Conservation (phyloP, 2,113 vertebrate species). For the Odontophorus gujanensis region DNA sequence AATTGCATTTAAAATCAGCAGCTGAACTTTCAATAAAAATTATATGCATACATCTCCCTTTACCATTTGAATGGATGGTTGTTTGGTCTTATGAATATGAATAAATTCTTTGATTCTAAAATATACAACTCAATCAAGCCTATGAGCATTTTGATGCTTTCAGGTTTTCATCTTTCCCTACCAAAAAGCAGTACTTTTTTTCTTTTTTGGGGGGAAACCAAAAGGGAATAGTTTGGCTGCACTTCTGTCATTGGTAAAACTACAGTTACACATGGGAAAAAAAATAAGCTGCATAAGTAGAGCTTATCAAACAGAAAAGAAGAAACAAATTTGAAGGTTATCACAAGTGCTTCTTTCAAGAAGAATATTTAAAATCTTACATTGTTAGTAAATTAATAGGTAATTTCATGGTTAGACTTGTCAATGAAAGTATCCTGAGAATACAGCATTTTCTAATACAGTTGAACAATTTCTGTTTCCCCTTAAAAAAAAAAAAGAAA, state of each 20-base stretch:
- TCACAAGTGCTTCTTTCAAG: not conserved
- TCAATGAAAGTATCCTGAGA: not conserved
- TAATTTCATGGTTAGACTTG: not conserved
- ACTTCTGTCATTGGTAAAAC: not conserved
- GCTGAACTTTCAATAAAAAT: not conserved
- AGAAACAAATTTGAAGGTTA: not conserved
- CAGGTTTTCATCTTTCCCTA: not conserved
- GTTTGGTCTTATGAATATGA: not conserved
- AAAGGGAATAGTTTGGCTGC: conserved; percentile 1
- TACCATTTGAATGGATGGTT: not conserved
- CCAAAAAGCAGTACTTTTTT: not conserved
- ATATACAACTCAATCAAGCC: not conserved
- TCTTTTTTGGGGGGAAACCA: not conserved
- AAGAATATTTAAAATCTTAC: not conserved
- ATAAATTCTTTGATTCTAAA: not conserved
- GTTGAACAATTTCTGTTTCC: not conserved
- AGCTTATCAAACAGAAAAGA: not conserved
- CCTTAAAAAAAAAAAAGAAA: not conserved
- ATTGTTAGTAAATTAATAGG: not conserved
- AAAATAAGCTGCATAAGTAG: not conserved
- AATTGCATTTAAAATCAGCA: not conserved
- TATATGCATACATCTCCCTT: rapidly evolving
- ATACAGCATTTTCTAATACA: not conserved
- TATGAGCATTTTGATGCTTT: not conserved
- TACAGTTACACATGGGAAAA: not conserved